These are phyloP conservation scores for Morbakka virulenta DNA, from an alignment of 30 jellyfish, hydroid and myxozoan genomes.

Conservation along the genomic window DNA sequence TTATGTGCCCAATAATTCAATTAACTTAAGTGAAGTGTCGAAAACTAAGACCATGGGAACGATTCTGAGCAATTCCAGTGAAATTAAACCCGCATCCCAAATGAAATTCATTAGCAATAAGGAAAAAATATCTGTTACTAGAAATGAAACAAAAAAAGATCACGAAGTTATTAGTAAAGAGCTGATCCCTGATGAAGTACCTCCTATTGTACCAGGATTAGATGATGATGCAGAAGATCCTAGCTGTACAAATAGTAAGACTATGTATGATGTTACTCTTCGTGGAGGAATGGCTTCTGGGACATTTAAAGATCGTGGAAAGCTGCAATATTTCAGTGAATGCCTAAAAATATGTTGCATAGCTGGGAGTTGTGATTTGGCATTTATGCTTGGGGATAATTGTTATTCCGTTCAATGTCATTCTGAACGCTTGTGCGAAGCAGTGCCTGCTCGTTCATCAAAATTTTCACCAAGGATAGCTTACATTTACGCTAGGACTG, in stretches of 20 bases:
- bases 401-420: conserved; percentile 89
- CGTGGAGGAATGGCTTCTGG: conserved; percentile 89
- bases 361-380: conserved; percentile 75
- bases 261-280: conserved; percentile 62
- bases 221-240: conserved; percentile 69
- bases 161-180: neutral
- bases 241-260: conserved; percentile 86
- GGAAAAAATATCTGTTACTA: too few relatives aligned
- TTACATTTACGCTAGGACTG: conserved; percentile 71
- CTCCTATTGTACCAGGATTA: conserved; percentile 37
- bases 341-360: conserved; percentile 82
- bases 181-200: neutral
- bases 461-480: conserved; percentile 68
- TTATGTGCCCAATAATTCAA: too few relatives aligned
- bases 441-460: conserved; percentile 79
- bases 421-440: conserved; percentile 74
- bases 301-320: conserved; percentile 79
- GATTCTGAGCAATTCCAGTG: too few relatives aligned
- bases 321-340: conserved; percentile 69
- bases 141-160: neutral
- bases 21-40: too few relatives aligned
- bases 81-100: too few relatives aligned
- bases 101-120: too few relatives aligned
- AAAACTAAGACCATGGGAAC: too few relatives aligned
- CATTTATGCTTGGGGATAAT: conserved; percentile 80